Conservation (phyloP, 2,113 vertebrate species). For the Cyanocitta stelleri region DNA sequence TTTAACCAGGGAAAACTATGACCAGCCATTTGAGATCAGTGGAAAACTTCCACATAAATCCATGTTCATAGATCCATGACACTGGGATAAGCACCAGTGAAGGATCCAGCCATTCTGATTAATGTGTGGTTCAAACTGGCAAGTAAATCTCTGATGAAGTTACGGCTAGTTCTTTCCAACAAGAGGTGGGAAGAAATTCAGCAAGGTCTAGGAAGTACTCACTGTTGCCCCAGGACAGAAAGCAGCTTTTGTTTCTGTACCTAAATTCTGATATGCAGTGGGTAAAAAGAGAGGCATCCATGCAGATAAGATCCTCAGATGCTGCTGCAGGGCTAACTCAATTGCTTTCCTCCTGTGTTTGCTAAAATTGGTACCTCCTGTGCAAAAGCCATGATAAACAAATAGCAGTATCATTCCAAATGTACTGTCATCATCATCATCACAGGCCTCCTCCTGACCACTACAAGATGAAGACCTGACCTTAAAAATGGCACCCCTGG, state of each 20-base stretch:
- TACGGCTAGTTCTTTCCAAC: neutral
- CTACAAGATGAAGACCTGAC: conserved; percentile 31
- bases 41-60: neutral
- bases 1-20: neutral
- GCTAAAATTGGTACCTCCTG: conserved; percentile 44
- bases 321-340: conserved; percentile 31
- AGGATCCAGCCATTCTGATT: neutral
- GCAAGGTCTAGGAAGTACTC: neutral
- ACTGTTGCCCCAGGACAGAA: neutral
- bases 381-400: conserved; percentile 41
- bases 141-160: neutral
- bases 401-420: conserved; percentile 19
- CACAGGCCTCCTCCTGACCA: conserved; percentile 32
- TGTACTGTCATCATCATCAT: conserved; percentile 46
- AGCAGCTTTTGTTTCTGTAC: neutral
- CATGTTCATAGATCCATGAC: neutral
- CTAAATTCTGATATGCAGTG: neutral
- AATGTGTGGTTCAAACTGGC: neutral
- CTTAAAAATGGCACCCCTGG: conserved; percentile 50
- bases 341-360: conserved; percentile 48
- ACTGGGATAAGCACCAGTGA: neutral
- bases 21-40: neutral
- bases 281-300: conserved; percentile 17
- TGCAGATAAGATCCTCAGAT: conserved; percentile 44
- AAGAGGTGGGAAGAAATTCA: neutral